Base-by-base conservation (phyloP, 2,888 invertebrate species). In the Drosophila neonasuta region DNA sequence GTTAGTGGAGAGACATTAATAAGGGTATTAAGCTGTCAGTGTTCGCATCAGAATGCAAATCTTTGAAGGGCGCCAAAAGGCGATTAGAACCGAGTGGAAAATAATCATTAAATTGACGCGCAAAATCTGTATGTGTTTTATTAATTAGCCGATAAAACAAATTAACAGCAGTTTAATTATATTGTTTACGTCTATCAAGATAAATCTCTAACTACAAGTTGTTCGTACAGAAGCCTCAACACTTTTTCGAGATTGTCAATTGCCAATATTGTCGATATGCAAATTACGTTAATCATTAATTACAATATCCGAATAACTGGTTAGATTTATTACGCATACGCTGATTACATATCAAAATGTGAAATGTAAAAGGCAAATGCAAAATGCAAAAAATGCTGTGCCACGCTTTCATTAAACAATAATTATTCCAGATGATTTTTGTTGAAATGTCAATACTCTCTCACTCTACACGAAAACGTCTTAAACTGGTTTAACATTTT, bases 401-500 rank as follows among this genome's bases (percentile, higher is more conserved):
- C 4, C 46, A 45, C 24, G 6, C 32, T 49, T 46, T 46, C 54
- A 55, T 13, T 56, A 15, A 42, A 44, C 41, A 52, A 32, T 55
- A 46, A 51, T 39, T 61, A 17, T 11, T 6, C 15, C 15, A 11
- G n/a, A 9, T 42, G 45, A 52, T 39, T 58, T 42, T 58, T 32
- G 20, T 24, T 29, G 3, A 46, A 62, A 50, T 50, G 34, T 32
- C 62, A 54, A 62, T 41, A 57, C 48, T 36, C 54, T 50, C 36
- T 17, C 10, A 29, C 39, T 11, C 34, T 13, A 24, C 24, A 10
- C 32, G 32, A 32, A 10, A 32, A 10, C 2, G 24, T 46, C 9
- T 1, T 2, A 50, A 68, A 68, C 74, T 50, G 66, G 70, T 70
- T 74, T 58, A 17, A n/a, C 11, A 29, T 13, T 42, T 42, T 61